Evolutionary conservation across 1,140 invertebrate species (phyloP).

Genomic region (Drosophila burlai): DNA sequence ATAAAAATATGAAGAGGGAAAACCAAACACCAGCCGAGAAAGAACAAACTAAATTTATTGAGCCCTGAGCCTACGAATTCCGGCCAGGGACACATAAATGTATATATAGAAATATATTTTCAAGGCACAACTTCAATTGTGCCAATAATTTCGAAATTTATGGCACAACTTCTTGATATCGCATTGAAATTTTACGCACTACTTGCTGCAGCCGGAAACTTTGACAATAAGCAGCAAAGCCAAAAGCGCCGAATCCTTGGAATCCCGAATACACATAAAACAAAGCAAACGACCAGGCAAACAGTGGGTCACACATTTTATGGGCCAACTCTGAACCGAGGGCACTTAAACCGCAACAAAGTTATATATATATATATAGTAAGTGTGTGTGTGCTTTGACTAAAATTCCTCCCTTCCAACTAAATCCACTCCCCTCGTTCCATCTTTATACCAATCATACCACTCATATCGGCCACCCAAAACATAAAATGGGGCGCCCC

Average conservation of each 20-base stretch:
- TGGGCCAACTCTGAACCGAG: constrained; percentile 59
- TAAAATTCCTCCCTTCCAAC: constrained; percentile 6
- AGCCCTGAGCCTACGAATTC: constrained; percentile 50
- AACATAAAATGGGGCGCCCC: constrained; percentile 41
- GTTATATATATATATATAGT: constrained; percentile 42
- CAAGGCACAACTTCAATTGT: constrained; percentile 67
- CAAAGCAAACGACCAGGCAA: constrained; percentile 60
- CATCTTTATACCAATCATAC: neutral
- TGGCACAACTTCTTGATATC: constrained; percentile 77
- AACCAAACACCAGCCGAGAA: constrained; percentile 19
- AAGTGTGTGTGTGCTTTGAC: constrained; percentile 29
- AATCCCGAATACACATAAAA: constrained; percentile 63
- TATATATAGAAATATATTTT: constrained; percentile 25
- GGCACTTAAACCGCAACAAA: constrained; percentile 74
- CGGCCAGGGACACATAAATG: constrained; percentile 57
- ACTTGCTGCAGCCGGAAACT: constrained; percentile 72
- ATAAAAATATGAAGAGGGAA: constrained; percentile 53
- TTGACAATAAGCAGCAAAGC: constrained; percentile 60
- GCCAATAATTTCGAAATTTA: constrained; percentile 79
- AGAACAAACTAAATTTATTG: constrained; percentile 46
- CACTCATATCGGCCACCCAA: constrained; percentile 10
- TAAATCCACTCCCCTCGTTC: constrained; percentile 1
- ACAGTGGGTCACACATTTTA: constrained; percentile 77
- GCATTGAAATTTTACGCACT: constrained; percentile 82
- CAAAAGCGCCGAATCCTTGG: constrained; percentile 29